Conservation (phyloP, 2,113 vertebrate species). For the Platanista minor region DNA sequence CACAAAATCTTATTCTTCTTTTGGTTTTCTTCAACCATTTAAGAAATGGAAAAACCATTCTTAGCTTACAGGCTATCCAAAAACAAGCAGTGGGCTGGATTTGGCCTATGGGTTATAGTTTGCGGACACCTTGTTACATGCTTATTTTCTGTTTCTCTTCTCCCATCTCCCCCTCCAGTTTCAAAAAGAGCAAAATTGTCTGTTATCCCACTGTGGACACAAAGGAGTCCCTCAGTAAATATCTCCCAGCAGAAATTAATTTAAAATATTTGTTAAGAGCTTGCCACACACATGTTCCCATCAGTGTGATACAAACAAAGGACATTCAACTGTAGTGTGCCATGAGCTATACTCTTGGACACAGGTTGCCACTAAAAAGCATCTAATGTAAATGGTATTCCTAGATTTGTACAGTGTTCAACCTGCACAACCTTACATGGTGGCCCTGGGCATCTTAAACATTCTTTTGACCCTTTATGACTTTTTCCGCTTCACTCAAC, state of each 20-base stretch:
- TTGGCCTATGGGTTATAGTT: not conserved
- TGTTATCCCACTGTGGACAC: not conserved
- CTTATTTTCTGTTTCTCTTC: slow-evolving; percentile 4
- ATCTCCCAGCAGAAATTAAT: slow-evolving; percentile 5
- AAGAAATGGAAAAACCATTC: not conserved
- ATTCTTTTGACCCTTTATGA: not conserved
- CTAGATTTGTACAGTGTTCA: not conserved
- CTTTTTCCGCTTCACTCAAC: not conserved
- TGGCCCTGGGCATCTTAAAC: not conserved
- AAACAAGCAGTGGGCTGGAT: not conserved
- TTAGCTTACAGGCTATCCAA: not conserved
- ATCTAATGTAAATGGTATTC: not conserved
- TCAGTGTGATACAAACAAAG: not conserved
- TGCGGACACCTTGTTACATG: not conserved
- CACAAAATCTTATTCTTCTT: not conserved
- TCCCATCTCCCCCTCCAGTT: not conserved
- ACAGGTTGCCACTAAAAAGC: not conserved
- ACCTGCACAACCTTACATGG: not conserved
- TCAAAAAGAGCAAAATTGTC: not conserved
- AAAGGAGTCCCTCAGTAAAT: not conserved
- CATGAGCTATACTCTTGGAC: not conserved
- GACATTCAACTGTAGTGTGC: not conserved
- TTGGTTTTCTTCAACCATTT: not conserved
- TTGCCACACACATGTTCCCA: not conserved
- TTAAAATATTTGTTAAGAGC: not conserved